Evolutionary conservation across 2,888 invertebrate genomes (phyloP).

Genomic region (Drosophila yooni): DNA sequence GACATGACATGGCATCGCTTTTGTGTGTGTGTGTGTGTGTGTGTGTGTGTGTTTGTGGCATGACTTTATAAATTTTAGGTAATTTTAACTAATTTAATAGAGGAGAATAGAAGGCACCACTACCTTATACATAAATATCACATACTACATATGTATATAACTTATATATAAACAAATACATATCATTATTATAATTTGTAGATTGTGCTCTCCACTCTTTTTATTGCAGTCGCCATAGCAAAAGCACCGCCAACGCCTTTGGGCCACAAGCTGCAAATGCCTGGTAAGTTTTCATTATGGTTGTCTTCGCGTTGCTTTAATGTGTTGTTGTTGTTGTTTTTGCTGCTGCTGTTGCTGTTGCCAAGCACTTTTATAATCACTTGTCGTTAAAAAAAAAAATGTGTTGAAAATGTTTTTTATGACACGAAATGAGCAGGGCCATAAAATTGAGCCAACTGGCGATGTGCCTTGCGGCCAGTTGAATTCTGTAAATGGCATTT

Average conservation of each 20-base stretch:
- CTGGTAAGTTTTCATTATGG: conserved; percentile 64
- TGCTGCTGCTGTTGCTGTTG: conserved; percentile 36
- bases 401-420: conserved; percentile 76
- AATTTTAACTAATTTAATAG: conserved; percentile 73
- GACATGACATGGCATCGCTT: conserved; percentile 76
- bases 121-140: conserved; percentile 18
- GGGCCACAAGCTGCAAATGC: conserved; percentile 73
- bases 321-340: conserved; percentile 24
- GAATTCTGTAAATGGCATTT: conserved; percentile 56
- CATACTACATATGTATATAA: conserved; percentile 11
- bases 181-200: conserved; percentile 73
- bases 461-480: conserved; percentile 58
- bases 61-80: conserved; percentile 54
- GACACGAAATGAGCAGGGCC: conserved; percentile 72
- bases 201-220: conserved; percentile 54
- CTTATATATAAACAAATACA: conserved; percentile 25
- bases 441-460: conserved; percentile 66
- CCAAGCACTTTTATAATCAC: conserved; percentile 62
- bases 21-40: conserved; percentile 9
- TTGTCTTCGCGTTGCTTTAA: conserved; percentile 43
- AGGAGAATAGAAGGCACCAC: conserved; percentile 41
- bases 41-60: background rate
- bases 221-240: conserved; percentile 63
- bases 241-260: conserved; percentile 71
- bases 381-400: conserved; percentile 69